Evolutionary conservation across 1,140 invertebrate genomes (phyloP).

Genomic region (Drosophila nigromelanica): DNA sequence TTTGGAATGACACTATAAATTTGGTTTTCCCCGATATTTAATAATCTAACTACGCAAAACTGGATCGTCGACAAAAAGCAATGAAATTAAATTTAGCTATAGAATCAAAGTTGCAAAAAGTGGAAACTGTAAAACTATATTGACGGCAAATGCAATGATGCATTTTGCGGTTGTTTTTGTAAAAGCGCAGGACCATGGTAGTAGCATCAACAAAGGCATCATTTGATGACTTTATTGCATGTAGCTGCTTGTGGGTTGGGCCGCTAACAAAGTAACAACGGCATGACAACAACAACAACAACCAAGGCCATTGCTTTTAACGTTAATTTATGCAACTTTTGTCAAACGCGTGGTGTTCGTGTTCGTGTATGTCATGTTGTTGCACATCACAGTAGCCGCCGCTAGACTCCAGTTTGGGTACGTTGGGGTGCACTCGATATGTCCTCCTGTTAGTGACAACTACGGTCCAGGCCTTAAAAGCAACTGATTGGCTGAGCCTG

Average conservation of each 20-base stretch:
- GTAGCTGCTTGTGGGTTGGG: slow-evolving; percentile 37
- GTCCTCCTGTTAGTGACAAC: neutral
- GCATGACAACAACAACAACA: slow-evolving; percentile 28
- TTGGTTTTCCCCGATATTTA: too few species aligned
- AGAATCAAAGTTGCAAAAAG: slow-evolving; percentile 27
- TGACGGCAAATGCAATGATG: slow-evolving; percentile 41
- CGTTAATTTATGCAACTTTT: slow-evolving; percentile 81
- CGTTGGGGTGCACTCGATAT: slow-evolving; percentile 6
- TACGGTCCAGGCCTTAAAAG: slow-evolving; percentile 27
- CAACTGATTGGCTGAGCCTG: slow-evolving; percentile 56
- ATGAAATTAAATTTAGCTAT: slow-evolving; percentile 21
- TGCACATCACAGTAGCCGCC: slow-evolving; percentile 31
- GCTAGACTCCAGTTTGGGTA: slow-evolving; percentile 12
- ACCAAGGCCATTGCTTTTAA: slow-evolving; percentile 71
- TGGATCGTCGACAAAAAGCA: neutral
- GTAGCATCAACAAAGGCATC: slow-evolving; percentile 51
- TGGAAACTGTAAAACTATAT: slow-evolving; percentile 27
- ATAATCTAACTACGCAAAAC: neutral
- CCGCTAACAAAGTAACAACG: slow-evolving; percentile 71
- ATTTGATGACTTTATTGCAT: slow-evolving; percentile 79
- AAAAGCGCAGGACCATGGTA: slow-evolving; percentile 15
- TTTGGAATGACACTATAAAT: neutral
- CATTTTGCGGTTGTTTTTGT: slow-evolving; percentile 23
- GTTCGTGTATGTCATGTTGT: slow-evolving; percentile 46
- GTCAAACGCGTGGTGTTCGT: slow-evolving; percentile 60